Evolutionary conservation across 2,888 invertebrate species (phyloP).

Genomic region (Cataglyphis livida): DNA sequence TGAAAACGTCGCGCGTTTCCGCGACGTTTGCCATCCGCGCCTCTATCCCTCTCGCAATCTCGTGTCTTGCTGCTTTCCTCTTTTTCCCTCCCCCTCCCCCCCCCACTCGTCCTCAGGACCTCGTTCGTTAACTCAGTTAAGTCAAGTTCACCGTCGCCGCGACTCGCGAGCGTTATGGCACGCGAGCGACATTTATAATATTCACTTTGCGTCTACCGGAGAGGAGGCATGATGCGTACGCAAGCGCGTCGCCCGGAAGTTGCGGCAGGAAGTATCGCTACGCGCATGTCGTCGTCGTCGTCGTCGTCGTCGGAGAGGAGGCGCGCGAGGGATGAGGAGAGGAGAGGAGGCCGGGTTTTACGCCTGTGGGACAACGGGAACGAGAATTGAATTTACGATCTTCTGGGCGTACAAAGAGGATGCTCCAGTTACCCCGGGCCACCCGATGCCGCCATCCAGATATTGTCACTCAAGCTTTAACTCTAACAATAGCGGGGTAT

Average conservation of each 20-base stretch:
- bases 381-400: conserved; percentile 56
- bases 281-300: conserved; percentile 58
- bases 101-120: conserved; percentile 34
- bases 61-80: neutral
- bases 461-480: conserved; percentile 55
- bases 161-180: conserved; percentile 76
- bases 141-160: conserved; percentile 75
- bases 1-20: conserved; percentile 51
- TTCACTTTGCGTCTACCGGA: conserved; percentile 71
- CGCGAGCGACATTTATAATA: conserved; percentile 77
- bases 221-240: conserved; percentile 41
- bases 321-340: neutral
- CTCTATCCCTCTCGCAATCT: neutral
- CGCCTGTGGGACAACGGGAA: conserved; percentile 51
- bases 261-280: conserved; percentile 68
- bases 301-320: no score
- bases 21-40: conserved; percentile 41
- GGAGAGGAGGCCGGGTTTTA: neutral
- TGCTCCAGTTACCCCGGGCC: conserved; percentile 53
- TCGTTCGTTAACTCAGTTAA: conserved; percentile 76
- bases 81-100: neutral
- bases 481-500: conserved; percentile 42
- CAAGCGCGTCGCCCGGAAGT: conserved; percentile 63
- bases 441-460: conserved; percentile 54
- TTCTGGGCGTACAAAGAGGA: conserved; percentile 49